Evolutionary conservation across 2,888 invertebrate genomes (phyloP).

Genomic region (Ectobius pallidus): DNA sequence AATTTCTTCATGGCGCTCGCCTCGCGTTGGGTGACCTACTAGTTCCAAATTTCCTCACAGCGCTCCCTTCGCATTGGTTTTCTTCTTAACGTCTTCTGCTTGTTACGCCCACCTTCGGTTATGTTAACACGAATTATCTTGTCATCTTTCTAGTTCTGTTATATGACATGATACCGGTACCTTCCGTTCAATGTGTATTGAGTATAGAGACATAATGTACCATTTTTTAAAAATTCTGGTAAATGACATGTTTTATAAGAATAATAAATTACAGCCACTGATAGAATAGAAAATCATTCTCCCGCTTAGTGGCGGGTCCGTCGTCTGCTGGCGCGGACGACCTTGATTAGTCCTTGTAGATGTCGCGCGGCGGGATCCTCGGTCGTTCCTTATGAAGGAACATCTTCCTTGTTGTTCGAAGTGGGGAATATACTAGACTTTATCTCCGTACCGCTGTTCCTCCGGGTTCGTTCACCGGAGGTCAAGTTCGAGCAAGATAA

Average conservation of each 20-base stretch:
- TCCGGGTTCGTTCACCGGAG: slow-evolving; percentile 20
- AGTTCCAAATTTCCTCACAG: too few relatives aligned
- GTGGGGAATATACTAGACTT: slow-evolving; percentile 10
- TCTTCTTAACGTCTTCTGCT: slow-evolving; percentile 7
- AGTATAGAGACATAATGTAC: too few relatives aligned
- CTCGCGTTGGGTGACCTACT: too few relatives aligned
- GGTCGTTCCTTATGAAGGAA: slow-evolving; percentile 10
- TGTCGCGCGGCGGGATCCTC: slow-evolving; percentile 28
- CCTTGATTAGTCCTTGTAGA: slow-evolving; percentile 55
- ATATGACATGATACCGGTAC: too few relatives aligned
- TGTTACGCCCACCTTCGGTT: slow-evolving; percentile 5
- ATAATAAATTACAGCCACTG: too few relatives aligned
- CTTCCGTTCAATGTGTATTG: too few relatives aligned
- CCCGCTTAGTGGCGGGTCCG: slow-evolving; percentile 32
- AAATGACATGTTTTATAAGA: too few relatives aligned
- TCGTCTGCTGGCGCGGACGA: slow-evolving; percentile 46
- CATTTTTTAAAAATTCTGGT: too few relatives aligned
- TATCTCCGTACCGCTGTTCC: slow-evolving; percentile 10
- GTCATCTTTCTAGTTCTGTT: too few relatives aligned
- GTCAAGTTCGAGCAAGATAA: slow-evolving; percentile 24
- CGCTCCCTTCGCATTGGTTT: too few relatives aligned
- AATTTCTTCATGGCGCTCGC: not conserved
- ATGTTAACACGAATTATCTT: too few relatives aligned
- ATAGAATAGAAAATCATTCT: too few relatives aligned
- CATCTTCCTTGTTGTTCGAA: not conserved